Base-by-base conservation (phyloP, 2,113 vertebrate genomes). In the Cyphomyrus discorhynchus region DNA sequence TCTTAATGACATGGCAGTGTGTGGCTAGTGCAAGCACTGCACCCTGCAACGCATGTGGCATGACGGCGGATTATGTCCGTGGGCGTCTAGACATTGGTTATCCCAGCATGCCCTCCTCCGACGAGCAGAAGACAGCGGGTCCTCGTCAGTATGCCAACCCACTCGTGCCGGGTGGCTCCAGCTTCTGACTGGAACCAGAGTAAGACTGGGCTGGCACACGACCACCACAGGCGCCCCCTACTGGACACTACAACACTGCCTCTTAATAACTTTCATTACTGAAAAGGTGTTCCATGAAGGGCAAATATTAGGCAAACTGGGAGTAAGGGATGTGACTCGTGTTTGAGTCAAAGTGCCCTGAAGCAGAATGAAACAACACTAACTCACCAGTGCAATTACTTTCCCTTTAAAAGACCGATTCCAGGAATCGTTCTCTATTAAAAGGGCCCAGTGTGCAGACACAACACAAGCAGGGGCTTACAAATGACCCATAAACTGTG, bases 371-470 rank as follows among this genome's bases (percentile, higher is more conserved):
- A 89, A 35, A 82, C 70, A 11, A 24, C 27, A 39, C 66, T 82
- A 47, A 89, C 74, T 89, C 88, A 89, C 47, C n/a, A 52, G 27
- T 70, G 58, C 46, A 80, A 35, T 50, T 10, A 35, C 47, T 80
- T 53, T 52, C 46, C 31, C 17, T 80, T 50, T 80, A 89, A 66
- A 88, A 52, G 10, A 45, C 87, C 58, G 5, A 46, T 88, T 66
- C 87, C 62, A 74, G 87, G 87, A 88, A 88, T 70, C 10, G 13
- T 46, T 88, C 52, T 9, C 87, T 88, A 58, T 88, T 80, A 80
- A 70, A 88, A 66, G 49, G 58, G 45, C 42, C 6, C 87, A 74
- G 9, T 46, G 53, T 45, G 13, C 24, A 50, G 56, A 77, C 66
- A 89, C 45, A 50, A 77, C 62, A 88, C 27, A 89, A 13, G n/a